Evolutionary conservation across 2,797 vertebrate species (phyloP), one percentile per base, ranked within the genome.

Genomic region (Centroberyx gerrardi): DNA sequence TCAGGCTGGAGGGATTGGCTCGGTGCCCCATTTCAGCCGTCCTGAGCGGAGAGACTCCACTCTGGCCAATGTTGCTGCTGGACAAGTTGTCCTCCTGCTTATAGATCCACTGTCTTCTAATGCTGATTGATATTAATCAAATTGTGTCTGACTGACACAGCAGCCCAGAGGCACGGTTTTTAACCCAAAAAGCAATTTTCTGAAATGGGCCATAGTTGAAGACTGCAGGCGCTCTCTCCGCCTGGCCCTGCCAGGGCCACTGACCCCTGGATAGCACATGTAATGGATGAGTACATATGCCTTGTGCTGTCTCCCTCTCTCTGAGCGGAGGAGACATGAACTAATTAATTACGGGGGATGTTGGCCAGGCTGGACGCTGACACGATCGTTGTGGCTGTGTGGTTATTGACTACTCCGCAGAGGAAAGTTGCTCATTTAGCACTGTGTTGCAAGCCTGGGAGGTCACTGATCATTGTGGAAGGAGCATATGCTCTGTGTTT

Each of bases 401-500:
- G 90, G 90, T 92, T 92, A 94, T 93, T 89, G 93, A 92, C 91
- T 90, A 82, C 87, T 87, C 90, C 89, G 81, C 76, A 75, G 91
- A 91, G 88, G 86, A 91, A 91, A 90, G 91, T 90, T 91, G 90
- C 90, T 92, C 90, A 80, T 92, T 93, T 92, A 91, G 91, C 92
- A 87, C 72, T 78, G 90, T 79, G 90, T 90, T 83, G 87, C 61
- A 46, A 81, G 87, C 76, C 85, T 72, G 85, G 84, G 90, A 89
- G 91, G 91, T 89, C 88, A 90, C 85, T 72, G 86, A 88, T 92
- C 89, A 84, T 82, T 85, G 86, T 80, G 77, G 87, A 88, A 81
- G 81, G 71, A 89, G 89, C 90, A 88, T 88, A 88, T 87, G 88
- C 88, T 84, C 65, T 6, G 60, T 82, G 84, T 88, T 86, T 84